Base-by-base conservation (phyloP, 2,797 vertebrate species). In the Lepus townsendii region DNA sequence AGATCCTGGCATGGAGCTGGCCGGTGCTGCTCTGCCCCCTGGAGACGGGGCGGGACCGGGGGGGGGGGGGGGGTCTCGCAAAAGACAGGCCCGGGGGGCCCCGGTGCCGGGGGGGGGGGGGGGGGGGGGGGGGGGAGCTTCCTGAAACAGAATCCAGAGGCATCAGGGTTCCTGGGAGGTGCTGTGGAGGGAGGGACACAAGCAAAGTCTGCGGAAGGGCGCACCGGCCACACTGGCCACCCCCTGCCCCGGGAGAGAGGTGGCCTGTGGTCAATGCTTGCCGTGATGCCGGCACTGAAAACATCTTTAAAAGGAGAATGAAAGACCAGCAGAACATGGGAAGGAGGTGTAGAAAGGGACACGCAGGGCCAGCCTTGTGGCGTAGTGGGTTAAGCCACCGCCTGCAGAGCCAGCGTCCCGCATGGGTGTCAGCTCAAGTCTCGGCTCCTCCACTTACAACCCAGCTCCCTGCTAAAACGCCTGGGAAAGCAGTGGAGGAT, bases 141-240 rank as follows among this genome's bases (percentile, higher is more conserved):
- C 93, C 66, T 57, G 76, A 71, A 84, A 47, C 17, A 27, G 80
- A 80, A 78, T 68, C 83, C 93, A 27, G 35, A 72, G 75, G 50
- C 62, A 47, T 50, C 71, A 9, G 2, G 14, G 14, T 16, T 57
- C 54, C 54, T 57, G 54, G 14, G 14, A 57, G 4, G 47, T 47
- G 5, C n/a, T 50, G 20, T 13, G 12, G 50, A 42, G 82, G 47
- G 54, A 26, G 42, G 16, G 19, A 35, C 6, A 66, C 32, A 27
- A 42, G 60, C 19, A n/a, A 1, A 24, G 13, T 11, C 73, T 50
- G 52, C 2, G 0, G 24, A 9, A 12, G 4, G 22, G 38, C 38
- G 38, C 38, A 4, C 38, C 7, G 42, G 42, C 42, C 42, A 42
- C 42, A 42, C 42, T 42, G 42, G 42, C 71, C 9, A 2, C 3